These are phyloP conservation scores for Clupea harengus DNA, from an alignment of 2,113 vertebrate genomes.

Conservation along the genomic window DNA sequence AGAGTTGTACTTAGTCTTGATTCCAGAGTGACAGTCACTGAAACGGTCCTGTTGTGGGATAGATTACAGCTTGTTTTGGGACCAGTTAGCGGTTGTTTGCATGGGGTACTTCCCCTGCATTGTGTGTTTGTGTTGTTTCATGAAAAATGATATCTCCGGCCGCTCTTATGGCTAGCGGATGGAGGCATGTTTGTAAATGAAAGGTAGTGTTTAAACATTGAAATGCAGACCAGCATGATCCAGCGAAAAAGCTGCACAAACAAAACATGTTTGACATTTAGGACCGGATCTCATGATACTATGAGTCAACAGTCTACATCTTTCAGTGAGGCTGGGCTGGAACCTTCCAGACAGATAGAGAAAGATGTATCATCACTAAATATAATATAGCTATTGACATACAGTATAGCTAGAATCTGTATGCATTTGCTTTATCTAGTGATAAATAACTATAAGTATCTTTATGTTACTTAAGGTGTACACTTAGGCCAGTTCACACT, in stretches of 20 bases:
- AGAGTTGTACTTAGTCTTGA: neutral
- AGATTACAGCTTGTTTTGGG: neutral
- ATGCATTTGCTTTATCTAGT: too few species aligned
- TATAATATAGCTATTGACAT: neutral
- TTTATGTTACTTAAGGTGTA: too few species aligned
- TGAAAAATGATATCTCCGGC: neutral
- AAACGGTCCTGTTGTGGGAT: neutral
- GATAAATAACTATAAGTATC: too few species aligned
- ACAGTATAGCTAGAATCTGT: neutral
- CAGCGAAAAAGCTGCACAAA: neutral
- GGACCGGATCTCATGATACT: neutral
- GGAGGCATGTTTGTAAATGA: neutral
- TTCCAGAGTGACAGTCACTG: neutral
- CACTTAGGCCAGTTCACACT: too few species aligned
- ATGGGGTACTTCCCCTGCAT: too few species aligned
- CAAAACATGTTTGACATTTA: neutral
- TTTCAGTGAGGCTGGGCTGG: neutral
- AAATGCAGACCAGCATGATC: neutral
- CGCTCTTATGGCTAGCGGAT: neutral
- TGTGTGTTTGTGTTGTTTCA: neutral
- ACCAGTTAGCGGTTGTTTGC: neutral
- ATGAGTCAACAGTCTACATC: neutral
- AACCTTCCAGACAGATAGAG: neutral
- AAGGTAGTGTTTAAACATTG: neutral
- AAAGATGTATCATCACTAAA: neutral